Conservation (phyloP, 37 sponge, comb jelly and placozoan species). For the Oscarella lobularis region DNA sequence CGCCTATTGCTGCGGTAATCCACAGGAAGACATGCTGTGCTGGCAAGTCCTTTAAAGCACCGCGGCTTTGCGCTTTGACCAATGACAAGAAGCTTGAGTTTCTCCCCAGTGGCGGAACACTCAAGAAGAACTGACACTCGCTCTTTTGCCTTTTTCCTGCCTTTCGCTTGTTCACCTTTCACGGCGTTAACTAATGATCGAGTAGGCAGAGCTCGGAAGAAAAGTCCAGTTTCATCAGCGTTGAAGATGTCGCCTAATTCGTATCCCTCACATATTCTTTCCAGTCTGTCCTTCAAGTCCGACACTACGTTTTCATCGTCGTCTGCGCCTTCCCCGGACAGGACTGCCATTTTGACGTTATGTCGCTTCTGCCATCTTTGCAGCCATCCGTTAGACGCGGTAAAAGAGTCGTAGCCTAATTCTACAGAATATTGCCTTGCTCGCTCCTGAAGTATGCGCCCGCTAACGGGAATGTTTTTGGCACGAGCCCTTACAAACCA, state of each 20-base stretch:
- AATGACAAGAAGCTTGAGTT: conserved; percentile 15
- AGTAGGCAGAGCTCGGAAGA: conserved; percentile 21
- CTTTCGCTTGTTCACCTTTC: conserved; percentile 2
- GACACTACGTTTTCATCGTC: conserved; percentile 1
- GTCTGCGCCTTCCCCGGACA: conserved; percentile 20
- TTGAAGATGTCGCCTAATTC: conserved; percentile 16
- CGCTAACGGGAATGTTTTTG: conserved; percentile 11
- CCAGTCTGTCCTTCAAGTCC: conserved; percentile 4
- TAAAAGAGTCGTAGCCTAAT: background rate
- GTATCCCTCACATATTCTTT: conserved; percentile 7
- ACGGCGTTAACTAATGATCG: conserved; percentile 19
- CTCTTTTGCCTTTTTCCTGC: conserved; percentile 15
- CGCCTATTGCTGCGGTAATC: background rate
- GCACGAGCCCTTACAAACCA: conserved; percentile 11
- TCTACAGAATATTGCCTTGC: conserved; percentile 1
- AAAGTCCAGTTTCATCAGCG: conserved; percentile 25
- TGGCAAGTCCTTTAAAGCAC: conserved; percentile 6
- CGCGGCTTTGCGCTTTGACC: conserved; percentile 9
- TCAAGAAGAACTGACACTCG: conserved; percentile 15
- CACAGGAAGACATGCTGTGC: conserved; percentile 6
- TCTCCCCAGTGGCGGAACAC: conserved; percentile 14
- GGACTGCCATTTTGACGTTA: background rate
- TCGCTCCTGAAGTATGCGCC: conserved; percentile 11
- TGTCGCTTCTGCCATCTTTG: conserved; percentile 9
- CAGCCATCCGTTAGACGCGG: conserved; percentile 23